Conservation (phyloP, 1,140 invertebrate genomes). For the Atta colombica region DNA sequence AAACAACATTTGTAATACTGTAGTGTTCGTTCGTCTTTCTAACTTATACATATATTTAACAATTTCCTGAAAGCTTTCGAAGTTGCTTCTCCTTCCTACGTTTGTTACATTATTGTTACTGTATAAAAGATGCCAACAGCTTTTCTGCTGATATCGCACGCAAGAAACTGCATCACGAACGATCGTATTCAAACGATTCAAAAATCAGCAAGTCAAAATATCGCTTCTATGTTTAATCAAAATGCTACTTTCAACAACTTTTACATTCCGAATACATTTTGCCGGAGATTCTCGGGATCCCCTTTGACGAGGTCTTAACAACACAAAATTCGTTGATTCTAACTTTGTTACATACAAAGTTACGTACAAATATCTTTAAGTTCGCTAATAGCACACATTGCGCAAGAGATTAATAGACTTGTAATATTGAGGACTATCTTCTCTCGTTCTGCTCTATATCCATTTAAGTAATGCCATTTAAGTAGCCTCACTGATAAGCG, state of each 20-base stretch:
- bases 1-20: conserved; percentile 9
- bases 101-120: background rate
- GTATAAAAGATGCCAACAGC: conserved; percentile 31
- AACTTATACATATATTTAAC: conserved; percentile 38
- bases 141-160: background rate
- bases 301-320: background rate
- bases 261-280: background rate
- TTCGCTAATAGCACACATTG: background rate
- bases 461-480: conserved; percentile 36
- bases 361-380: background rate
- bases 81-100: background rate
- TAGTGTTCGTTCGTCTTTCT: conserved; percentile 34
- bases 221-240: conserved; percentile 7
- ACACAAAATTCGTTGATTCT: conserved; percentile 5
- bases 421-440: background rate
- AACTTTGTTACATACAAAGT: background rate
- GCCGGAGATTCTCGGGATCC: background rate
- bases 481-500: conserved; percentile 9
- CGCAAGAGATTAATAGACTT: background rate
- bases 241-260: background rate
- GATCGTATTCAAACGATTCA: background rate
- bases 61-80: background rate
- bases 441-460: background rate
- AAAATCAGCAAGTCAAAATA: conserved; percentile 11
- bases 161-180: background rate